Base-by-base conservation (phyloP, 2,888 invertebrate genomes). In the Athalia rosae region DNA sequence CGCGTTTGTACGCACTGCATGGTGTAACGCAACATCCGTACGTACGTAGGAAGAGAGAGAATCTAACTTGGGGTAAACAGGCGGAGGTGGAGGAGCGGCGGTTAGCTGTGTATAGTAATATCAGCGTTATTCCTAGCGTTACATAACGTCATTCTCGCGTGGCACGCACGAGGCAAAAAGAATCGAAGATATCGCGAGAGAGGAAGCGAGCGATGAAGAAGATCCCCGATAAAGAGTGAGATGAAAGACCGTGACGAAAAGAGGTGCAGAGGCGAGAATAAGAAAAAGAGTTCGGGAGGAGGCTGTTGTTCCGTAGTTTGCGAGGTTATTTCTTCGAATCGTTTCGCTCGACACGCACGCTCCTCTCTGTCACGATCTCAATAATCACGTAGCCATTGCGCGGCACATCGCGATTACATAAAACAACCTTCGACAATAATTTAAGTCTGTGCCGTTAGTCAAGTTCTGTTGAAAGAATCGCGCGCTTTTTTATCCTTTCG, bases 61-160 rank as follows among this genome's bases (percentile, higher is more conserved):
- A 80, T 76, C 77, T 74, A 79, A 80, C 79, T 79, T 64, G 59
- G 80, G 74, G 81, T 82, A 84, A 83, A 79, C 82, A 82, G 63
- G 63, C n/a, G n/a, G 43, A 59, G 47, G 11, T 58, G 64, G 64
- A 13, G 77, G 61, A 77, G 58, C 63, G 71, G 76, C 62, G 59
- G 76, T 79, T 58, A 67, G 77, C 41, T 15, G 77, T 76, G 84
- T 83, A 83, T 82, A 85, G 86, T 84, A 84, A 89, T 89, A 89
- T 89, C 89, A 89, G 87, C 87, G 88, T 89, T 89, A 89, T 89
- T 89, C 89, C 87, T 87, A 84, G 85, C 86, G 86, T 89, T 89
- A 89, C 87, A 86, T 89, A 89, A 89, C n/a, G 85, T 84, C 85
- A 83, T 82, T 81, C 77, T 79, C 28, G 71, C 73, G 63, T 66